A percentile compares a stretch with the other conserved stretches of the same genome.
Evolutionary conservation across 2,797 vertebrate species (phyloP).

Genomic region (Poeciliopsis infans): DNA sequence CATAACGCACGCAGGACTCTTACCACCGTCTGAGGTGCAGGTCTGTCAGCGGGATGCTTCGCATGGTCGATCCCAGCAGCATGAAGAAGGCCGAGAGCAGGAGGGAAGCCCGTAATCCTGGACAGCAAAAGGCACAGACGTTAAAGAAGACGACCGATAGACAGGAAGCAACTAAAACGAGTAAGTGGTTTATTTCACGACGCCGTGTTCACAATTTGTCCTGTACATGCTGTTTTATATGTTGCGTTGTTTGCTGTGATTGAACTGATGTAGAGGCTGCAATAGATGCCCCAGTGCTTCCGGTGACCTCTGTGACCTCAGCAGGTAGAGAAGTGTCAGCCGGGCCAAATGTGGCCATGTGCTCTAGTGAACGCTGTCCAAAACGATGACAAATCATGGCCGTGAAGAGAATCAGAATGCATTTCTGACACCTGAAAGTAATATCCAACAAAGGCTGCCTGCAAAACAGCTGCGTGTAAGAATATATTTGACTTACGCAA

Average conservation of each 20-base stretch:
- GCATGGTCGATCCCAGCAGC: slow-evolving; percentile 88
- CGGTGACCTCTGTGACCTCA: background rate
- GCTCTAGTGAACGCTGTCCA: background rate
- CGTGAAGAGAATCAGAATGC: background rate
- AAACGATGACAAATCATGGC: background rate
- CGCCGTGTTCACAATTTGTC: background rate
- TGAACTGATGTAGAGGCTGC: too few relatives aligned
- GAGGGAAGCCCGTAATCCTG: slow-evolving; percentile 92
- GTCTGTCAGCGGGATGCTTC: slow-evolving; percentile 88
- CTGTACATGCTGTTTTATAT: too few relatives aligned
- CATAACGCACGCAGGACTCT: slow-evolving; percentile 49
- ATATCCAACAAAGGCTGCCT: background rate
- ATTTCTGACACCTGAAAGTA: background rate
- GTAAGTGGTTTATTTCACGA: background rate
- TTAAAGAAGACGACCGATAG: background rate
- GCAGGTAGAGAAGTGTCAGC: background rate
- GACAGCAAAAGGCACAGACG: background rate
- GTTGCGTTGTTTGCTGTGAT: background rate
- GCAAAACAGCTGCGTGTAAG: too few relatives aligned
- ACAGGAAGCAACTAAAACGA: background rate
- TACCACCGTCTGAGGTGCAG: slow-evolving; percentile 88
- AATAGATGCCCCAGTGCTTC: background rate
- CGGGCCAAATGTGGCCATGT: background rate
- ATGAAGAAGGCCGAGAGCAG: slow-evolving; percentile 91
- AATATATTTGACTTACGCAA: too few relatives aligned